Base-by-base conservation (phyloP, 2,888 invertebrate species). In the Chymomyza amoena region DNA sequence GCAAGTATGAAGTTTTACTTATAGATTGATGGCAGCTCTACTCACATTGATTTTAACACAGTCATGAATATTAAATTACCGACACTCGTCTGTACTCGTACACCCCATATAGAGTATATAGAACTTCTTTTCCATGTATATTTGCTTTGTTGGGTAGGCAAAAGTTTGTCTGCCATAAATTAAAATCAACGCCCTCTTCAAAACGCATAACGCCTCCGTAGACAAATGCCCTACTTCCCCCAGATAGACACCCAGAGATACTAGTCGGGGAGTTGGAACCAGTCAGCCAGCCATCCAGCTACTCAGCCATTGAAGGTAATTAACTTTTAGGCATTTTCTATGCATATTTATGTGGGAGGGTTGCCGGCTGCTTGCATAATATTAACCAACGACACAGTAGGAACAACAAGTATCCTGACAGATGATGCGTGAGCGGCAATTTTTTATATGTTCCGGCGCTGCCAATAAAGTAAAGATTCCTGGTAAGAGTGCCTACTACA, bases 31-130 rank as follows among this genome's bases (percentile, higher is more conserved):
- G 13, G 2, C 18, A 57, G 15, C 57, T 25, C 57, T 25, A 74
- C 77, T 70, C 57, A 72, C 84, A 85, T 84, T 85, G 84, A 84
- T 84, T 86, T 87, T 86, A 74, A 86, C 86, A 87, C 74, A 77
- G 72, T 78, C 88, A 87, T 84, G 88, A 84, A 84, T 84, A 87
- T 84, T 87, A 87, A 87, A 85, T 84, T 84, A 84, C 81, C 81
- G 66, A 63, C 39, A 66, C 56, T 25, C 10, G 69, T n/a, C n/a
- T 59, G 64, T 67, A 72, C 32, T 66, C 56, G 9, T 16, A 61
- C 28, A 66, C 28, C n/a, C 50, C 39, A 15, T 59, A 50, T 18
- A 52, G 50, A n/a, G n/a, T n/a, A n/a, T n/a, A n/a, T 9, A 6
- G 20, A 28, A 50, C 7, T 32, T 36, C 32, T 60, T 36, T 32